phyloP scores from a whole-genome alignment of 2,113 vertebrate species.

The Manacus vitellinus region DNA sequence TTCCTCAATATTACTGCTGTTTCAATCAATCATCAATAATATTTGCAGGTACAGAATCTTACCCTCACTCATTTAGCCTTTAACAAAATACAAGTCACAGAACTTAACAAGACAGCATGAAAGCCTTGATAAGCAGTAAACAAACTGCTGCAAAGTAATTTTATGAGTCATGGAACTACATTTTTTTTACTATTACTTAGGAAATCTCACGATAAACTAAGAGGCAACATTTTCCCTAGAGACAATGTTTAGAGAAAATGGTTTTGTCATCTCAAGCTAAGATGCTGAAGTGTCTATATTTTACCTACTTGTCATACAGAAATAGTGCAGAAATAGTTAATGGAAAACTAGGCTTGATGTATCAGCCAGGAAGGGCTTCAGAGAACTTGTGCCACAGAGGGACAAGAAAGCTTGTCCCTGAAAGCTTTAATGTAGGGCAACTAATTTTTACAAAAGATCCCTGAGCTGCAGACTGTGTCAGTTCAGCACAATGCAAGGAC shows the following conservation, averaged over 20 bases:
- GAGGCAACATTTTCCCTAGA: neutral
- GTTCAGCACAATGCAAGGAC: neutral
- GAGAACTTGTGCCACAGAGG: neutral
- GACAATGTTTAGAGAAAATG: neutral
- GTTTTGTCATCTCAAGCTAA: neutral
- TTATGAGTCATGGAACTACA: neutral
- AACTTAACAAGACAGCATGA: neutral
- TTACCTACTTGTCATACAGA: neutral
- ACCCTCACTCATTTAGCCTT: neutral
- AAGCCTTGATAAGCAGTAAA: neutral
- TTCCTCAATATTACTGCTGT: neutral
- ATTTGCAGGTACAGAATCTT: neutral
- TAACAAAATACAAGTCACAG: neutral
- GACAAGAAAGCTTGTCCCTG: neutral
- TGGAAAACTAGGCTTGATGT: neutral
- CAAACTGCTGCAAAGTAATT: neutral
- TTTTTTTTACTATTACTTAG: neutral
- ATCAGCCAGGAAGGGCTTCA: neutral
- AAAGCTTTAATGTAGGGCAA: neutral
- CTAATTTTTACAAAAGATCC: neutral
- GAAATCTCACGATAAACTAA: neutral
- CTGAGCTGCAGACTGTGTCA: neutral
- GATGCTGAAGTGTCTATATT: neutral
- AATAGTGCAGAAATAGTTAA: neutral
- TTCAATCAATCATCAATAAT: neutral